Base-by-base conservation (phyloP, 1,140 invertebrate species). In the Hermetia illucens region DNA sequence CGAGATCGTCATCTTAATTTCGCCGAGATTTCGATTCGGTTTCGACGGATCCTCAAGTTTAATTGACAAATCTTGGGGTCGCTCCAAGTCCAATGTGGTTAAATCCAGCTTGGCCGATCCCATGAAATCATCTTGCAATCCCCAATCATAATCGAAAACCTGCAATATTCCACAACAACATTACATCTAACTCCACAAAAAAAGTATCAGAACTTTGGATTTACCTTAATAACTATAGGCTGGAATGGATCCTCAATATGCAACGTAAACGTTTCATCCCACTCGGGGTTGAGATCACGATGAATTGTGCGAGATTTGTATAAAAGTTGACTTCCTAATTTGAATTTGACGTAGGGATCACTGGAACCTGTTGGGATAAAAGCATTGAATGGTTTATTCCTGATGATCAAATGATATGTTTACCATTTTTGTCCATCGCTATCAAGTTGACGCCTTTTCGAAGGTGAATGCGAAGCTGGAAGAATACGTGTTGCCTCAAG, bases 331-430 rank as follows among this genome's bases (percentile, higher is more conserved):
- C 87, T 86, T 16, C 78, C 81, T 32, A 83, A 72, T 66, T 92
- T 93, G 63, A 98, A 95, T 70, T 98, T 98, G 34, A 97, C 92
- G 62, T 97, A 98, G 9, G 94, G 93, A 71, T 98, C 94, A 61
- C 91, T 96, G 22, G 88, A 82, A 43, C 91, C 92, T 91, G 68
- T 61, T 64, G 58, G 55, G 44, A 53, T 61, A 55, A 49, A 48
- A 52, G 61, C 41, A 43, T 22, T 27, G 37, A 50, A 30, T 50
- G 45, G 50, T 57, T 52, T 34, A 63, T 55, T 13, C 55, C 47
- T 4, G 50, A 21, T 30, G 19, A 27, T 31, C 21, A 38, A 29
- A 40, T 6, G 31, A 34, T 38, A 33, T 22, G 30, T 12, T 50
- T 66, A 93, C 91, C 92, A 64, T 87, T 89, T 62, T 91, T 86